These are phyloP conservation scores for Ephestia elutella DNA, from an alignment of 1,140 invertebrate genomes.

Conservation along the genomic window DNA sequence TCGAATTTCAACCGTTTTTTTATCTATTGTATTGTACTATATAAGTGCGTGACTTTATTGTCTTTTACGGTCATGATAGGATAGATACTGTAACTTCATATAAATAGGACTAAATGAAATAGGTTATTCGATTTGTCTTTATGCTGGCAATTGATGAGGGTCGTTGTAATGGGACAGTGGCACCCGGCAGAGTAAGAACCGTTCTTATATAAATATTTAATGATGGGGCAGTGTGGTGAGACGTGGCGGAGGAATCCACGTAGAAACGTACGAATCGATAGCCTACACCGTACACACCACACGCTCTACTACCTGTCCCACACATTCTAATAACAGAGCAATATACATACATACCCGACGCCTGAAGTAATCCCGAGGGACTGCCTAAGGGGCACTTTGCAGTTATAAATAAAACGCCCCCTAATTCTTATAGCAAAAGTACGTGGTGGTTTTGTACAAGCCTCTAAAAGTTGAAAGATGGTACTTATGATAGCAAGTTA, in stretches of 20 bases:
- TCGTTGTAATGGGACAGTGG: slow-evolving; percentile 12
- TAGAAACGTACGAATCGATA: slow-evolving; percentile 29
- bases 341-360: slow-evolving; percentile 21
- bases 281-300: slow-evolving; percentile 14
- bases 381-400: slow-evolving; percentile 29
- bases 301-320: slow-evolving; percentile 20
- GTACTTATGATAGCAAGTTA: no score
- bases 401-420: slow-evolving; percentile 9
- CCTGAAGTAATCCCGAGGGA: slow-evolving; percentile 27
- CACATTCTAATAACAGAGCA: slow-evolving; percentile 37
- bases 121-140: slow-evolving; percentile 2
- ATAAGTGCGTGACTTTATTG: no score
- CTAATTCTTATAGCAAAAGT: background rate
- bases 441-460: background rate
- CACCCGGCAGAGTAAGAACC: slow-evolving; percentile 13
- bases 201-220: slow-evolving; percentile 38
- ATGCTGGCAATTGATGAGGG: slow-evolving; percentile 29
- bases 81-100: no score
- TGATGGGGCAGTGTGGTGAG: slow-evolving; percentile 23
- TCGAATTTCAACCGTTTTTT: no score
- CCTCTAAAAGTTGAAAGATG: no score
- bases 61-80: no score
- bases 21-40: no score
- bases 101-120: slow-evolving; percentile 12
- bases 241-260: slow-evolving; percentile 6